Base-by-base conservation (phyloP, 2,888 invertebrate genomes). In the Cephus spinipes region DNA sequence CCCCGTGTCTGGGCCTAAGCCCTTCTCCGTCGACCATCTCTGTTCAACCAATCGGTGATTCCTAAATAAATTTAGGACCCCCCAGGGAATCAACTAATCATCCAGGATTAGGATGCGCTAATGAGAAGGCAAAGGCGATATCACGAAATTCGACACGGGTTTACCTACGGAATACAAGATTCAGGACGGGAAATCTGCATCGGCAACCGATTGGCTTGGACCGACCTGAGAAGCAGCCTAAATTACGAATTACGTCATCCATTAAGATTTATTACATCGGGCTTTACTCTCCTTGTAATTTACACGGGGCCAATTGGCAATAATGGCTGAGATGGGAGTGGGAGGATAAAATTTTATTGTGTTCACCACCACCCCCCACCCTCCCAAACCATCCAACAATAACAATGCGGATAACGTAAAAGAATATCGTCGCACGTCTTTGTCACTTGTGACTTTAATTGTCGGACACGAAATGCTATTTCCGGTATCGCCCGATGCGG, bases 51-150 rank as follows among this genome's bases (percentile, higher is more conserved):
- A 76, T 76, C 74, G 79, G 76, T 73, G 76, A 79, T 68, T 76
- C 79, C 76, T 76, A 79, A 76, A 76, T 76, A 79, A 79, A 79
- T 79, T 73, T 79, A 79, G 76, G 79, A 68, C 69, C 76, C 76
- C 78, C 79, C 73, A 69, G 55, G 75, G 79, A 73, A 69, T 73
- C 79, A 74, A 79, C 79, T 76, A 74, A 79, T 79, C 79, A 79
- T 76, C 68, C 76, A 73, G 79, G 79, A 79, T 79, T 79, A 79
- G 79, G 76, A 77, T 73, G 76, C 76, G 73, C 76, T 79, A 79
- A 79, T 79, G 79, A 79, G 76, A 76, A 76, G 79, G 76, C 79
- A 79, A 79, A 79, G 76, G 76, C 76, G 73, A 73, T 79, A 74
- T 76, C 30, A 68, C 34, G 68, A 76, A 79, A 79, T 79, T 79